A percentile compares a stretch with the other conserved stretches of the same genome.
These are phyloP conservation scores for Dendropsophus ebraccatus DNA, from an alignment of 2,113 vertebrate species.

Conservation along the genomic window DNA sequence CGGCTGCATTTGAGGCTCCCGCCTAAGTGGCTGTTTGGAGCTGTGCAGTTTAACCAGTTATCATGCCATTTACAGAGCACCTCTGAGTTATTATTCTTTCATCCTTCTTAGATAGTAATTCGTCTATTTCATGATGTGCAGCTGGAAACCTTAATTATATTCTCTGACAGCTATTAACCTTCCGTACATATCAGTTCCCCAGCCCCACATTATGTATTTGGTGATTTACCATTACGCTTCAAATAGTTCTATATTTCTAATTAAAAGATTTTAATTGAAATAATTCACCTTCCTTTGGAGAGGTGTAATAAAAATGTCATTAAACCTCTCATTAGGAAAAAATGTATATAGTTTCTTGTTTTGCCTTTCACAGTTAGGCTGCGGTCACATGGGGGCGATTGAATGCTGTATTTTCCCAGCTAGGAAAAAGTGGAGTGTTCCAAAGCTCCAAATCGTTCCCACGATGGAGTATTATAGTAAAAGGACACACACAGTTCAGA, in stretches of 20 bases:
- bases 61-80: not conserved
- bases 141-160: not conserved
- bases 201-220: constrained; percentile 27
- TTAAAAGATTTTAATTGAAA: constrained; percentile 33
- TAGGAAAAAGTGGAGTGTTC: not conserved
- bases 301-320: not conserved
- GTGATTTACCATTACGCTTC: constrained; percentile 51
- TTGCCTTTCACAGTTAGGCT: constrained; percentile 18
- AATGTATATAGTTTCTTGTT: not conserved
- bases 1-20: no score
- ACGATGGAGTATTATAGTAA: not conserved
- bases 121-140: not conserved
- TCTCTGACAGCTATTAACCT: constrained; percentile 8
- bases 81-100: not conserved
- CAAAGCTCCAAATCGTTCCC: constrained; percentile 4
- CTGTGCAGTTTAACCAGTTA: not conserved
- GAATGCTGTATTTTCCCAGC: constrained; percentile 6
- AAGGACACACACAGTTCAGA: not conserved
- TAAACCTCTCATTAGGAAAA: constrained; percentile 9
- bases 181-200: not conserved
- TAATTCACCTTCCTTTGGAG: constrained; percentile 20
- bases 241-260: constrained; percentile 47
- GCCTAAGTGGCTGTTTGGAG: not conserved
- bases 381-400: constrained; percentile 2
- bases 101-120: not conserved